Evolutionary conservation across 2,113 vertebrate genomes (phyloP).

Genomic region (Tychaedon coryphoeus): DNA sequence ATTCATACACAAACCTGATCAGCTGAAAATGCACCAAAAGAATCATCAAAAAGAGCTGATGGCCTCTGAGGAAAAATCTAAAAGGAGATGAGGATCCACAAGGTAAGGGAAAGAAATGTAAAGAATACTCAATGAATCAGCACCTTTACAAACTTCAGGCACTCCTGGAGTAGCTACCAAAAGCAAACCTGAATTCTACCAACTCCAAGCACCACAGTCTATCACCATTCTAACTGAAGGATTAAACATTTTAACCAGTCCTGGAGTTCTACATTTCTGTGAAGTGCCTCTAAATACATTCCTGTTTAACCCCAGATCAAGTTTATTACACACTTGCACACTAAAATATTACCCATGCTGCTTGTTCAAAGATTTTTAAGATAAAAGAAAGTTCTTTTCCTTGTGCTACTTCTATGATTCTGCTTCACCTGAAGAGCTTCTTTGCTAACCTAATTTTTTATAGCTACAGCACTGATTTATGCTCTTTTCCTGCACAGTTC

Average conservation of each 20-base stretch:
- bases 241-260: not conserved
- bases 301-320: not conserved
- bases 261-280: not conserved
- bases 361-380: not conserved
- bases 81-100: constrained; percentile 58
- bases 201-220: not conserved
- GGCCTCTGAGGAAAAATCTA: constrained; percentile 78
- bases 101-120: constrained; percentile 35
- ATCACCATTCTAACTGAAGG: not conserved
- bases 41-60: constrained; percentile 78
- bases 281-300: not conserved
- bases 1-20: constrained; percentile 82
- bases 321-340: not conserved
- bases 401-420: not conserved
- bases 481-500: not conserved
- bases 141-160: fast-evolving
- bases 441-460: not conserved
- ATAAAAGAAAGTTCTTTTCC: not conserved
- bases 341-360: not conserved
- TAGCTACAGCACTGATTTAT: not conserved
- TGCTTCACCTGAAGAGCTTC: not conserved
- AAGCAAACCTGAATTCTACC: not conserved
- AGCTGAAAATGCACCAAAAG: constrained; percentile 81
- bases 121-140: not conserved
- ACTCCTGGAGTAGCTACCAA: not conserved